A percentile compares a stretch with the other conserved stretches of the same genome.
Evolutionary conservation across 2,113 vertebrate species (phyloP).

Genomic region (Dicrurus megarhynchus): DNA sequence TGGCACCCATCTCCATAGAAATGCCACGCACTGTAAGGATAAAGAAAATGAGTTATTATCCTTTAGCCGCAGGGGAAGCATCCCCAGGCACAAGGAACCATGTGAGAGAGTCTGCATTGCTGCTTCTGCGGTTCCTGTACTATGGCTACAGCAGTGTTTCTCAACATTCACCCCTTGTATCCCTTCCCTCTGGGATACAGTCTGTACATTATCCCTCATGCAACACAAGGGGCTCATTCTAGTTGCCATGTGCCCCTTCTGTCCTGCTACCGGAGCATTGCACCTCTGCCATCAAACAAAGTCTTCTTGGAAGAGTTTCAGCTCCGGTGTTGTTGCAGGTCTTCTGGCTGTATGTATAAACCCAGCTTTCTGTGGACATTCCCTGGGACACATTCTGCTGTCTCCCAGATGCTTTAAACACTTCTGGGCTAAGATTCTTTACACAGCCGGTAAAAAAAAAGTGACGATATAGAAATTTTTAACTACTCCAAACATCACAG

Average conservation of each 20-base stretch:
- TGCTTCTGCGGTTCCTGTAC: background rate
- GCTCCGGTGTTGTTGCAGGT: background rate
- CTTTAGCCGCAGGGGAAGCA: constrained; percentile 2
- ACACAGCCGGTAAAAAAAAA: background rate
- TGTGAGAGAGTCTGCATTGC: background rate
- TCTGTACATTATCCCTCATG: background rate
- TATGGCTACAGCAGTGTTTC: constrained; percentile 32
- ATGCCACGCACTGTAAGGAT: constrained; percentile 26
- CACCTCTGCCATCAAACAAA: background rate
- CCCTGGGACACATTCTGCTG: background rate
- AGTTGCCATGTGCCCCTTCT: background rate
- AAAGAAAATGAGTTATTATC: constrained; percentile 56
- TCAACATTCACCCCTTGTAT: background rate
- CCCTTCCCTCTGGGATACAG: background rate
- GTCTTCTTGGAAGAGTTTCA: background rate
- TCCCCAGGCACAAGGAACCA: constrained; percentile 27
- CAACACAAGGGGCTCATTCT: background rate
- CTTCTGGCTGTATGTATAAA: background rate
- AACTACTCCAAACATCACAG: background rate
- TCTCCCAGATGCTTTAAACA: background rate
- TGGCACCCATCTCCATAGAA: constrained; percentile 55
- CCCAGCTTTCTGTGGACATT: background rate
- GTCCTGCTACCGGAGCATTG: background rate
- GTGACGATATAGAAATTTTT: background rate
- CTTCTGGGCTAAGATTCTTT: background rate